Evolutionary conservation across 2,797 vertebrate genomes (phyloP).

Genomic region (Sciaenops ocellatus): DNA sequence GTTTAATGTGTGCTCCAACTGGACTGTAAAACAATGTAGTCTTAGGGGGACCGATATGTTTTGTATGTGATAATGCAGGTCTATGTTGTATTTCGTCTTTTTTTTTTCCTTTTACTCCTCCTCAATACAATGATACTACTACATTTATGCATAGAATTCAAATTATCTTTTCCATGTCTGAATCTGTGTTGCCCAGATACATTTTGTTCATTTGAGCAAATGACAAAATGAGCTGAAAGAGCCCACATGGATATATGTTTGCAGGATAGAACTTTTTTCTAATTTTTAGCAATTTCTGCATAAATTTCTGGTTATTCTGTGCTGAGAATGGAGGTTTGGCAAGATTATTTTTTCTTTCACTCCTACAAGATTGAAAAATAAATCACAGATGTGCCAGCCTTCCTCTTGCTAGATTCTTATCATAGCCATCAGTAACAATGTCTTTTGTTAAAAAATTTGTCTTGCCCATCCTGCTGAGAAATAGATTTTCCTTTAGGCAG

Average conservation of each 20-base stretch:
- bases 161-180: background rate
- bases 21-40: background rate
- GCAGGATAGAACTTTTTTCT: background rate
- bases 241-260: background rate
- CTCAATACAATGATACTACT: background rate
- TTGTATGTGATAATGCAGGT: background rate
- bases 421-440: background rate
- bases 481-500: background rate
- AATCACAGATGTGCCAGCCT: background rate
- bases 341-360: background rate
- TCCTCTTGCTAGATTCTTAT: background rate
- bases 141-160: background rate
- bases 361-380: background rate
- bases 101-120: background rate
- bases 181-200: background rate
- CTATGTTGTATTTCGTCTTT: background rate
- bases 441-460: conserved; percentile 11
- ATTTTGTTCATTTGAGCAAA: background rate
- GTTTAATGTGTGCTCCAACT: background rate
- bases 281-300: background rate
- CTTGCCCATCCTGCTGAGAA: background rate
- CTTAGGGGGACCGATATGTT: too few species aligned
- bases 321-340: background rate
- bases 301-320: background rate
- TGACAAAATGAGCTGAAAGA: background rate